phyloP scores from a whole-genome alignment of 2,888 invertebrate species.

The Mamestra brassicae region DNA sequence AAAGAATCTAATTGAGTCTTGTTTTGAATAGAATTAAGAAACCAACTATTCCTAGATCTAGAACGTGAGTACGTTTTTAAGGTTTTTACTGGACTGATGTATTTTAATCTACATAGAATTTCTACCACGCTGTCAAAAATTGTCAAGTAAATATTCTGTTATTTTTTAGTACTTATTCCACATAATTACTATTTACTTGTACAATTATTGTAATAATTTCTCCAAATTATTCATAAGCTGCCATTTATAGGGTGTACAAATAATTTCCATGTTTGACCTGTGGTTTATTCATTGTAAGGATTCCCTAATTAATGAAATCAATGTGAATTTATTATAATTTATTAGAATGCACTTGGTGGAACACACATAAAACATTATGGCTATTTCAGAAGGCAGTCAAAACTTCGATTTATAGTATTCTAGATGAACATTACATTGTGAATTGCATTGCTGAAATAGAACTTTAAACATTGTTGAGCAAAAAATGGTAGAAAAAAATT shows the following conservation, averaged over 20 bases:
- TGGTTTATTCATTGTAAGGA: constrained; percentile 52
- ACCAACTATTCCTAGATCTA: constrained; percentile 26
- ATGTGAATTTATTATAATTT: not conserved
- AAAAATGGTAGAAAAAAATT: constrained; percentile 3
- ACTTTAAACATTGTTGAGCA: not conserved
- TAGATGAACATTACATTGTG: not conserved
- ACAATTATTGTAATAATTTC: not conserved
- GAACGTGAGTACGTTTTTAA: constrained; percentile 54
- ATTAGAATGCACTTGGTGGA: not conserved
- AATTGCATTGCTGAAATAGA: not conserved
- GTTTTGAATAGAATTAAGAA: constrained; percentile 40
- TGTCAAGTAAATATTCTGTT: constrained; percentile 64
- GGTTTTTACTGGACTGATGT: not conserved
- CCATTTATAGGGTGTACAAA: not conserved
- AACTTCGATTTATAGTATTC: not conserved
- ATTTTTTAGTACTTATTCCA: constrained; percentile 38
- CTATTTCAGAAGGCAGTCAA: not conserved
- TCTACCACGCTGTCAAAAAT: constrained; percentile 63
- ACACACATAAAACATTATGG: not conserved
- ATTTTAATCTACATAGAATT: constrained; percentile 4
- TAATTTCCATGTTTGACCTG: constrained; percentile 15
- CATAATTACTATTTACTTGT: constrained; percentile 14
- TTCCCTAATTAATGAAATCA: constrained; percentile 43
- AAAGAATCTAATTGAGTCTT: constrained; percentile 45
- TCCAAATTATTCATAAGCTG: not conserved